Evolutionary conservation across 2,113 vertebrate species (phyloP).

Genomic region (Myocastor coypus): DNA sequence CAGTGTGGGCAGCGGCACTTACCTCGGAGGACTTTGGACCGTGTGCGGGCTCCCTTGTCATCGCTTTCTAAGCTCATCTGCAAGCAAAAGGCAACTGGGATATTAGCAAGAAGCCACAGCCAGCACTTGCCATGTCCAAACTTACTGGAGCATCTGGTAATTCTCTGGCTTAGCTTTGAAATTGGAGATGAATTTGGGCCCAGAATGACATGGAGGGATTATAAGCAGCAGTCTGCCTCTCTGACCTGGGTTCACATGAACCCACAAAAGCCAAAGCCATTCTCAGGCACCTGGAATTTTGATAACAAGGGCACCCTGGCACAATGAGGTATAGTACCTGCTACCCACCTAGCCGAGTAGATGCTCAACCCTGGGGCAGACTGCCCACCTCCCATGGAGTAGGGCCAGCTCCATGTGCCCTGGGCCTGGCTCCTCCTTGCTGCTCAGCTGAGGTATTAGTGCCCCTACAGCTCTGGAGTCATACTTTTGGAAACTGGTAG

Average conservation of each 20-base stretch:
- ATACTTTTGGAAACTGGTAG: not conserved
- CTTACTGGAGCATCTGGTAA: fast-evolving
- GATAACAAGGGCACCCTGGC: not conserved
- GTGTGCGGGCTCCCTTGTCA: conserved; percentile 94
- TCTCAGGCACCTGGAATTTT: not conserved
- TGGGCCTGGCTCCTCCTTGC: not conserved
- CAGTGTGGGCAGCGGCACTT: not conserved
- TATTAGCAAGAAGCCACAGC: not conserved
- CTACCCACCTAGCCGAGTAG: not conserved
- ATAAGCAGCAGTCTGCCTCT: not conserved
- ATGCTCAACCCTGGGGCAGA: not conserved
- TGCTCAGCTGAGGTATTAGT: not conserved
- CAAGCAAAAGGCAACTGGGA: conserved; percentile 66
- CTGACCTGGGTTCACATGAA: not conserved
- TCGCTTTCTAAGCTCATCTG: conserved; percentile 98
- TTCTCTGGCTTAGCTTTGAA: not conserved
- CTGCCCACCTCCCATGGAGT: too few relatives aligned
- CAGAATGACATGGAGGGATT: not conserved
- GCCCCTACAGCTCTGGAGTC: not conserved
- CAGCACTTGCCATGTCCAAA: not conserved
- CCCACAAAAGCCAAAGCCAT: not conserved
- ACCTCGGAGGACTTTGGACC: conserved; percentile 97
- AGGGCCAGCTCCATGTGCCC: not conserved
- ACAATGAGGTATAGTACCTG: not conserved
- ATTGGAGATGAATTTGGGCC: not conserved